Evolutionary conservation across 2,797 vertebrate genomes (phyloP).

Genomic region (Hoplostethus mediterraneus): DNA sequence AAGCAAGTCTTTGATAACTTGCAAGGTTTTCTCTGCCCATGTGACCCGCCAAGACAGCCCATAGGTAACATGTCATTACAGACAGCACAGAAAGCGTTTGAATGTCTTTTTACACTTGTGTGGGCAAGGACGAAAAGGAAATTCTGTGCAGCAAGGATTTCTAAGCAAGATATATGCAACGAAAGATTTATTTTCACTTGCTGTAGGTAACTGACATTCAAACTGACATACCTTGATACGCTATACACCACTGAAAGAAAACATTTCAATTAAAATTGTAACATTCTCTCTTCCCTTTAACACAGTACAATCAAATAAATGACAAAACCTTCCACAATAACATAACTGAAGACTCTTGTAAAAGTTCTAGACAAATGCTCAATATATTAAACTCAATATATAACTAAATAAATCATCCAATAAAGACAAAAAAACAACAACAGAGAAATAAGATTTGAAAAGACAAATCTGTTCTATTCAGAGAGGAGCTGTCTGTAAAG

Average conservation of each 20-base stretch:
- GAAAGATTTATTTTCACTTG: slow-evolving; percentile 4
- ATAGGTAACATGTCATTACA: slow-evolving; percentile 66
- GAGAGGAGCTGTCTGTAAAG: slow-evolving; percentile 28
- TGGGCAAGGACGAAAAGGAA: slow-evolving; percentile 22
- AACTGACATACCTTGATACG: slow-evolving; percentile 27
- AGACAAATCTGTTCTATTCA: slow-evolving; percentile 29
- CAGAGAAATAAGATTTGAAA: neutral
- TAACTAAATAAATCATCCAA: slow-evolving; percentile 9
- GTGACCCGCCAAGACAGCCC: slow-evolving; percentile 44
- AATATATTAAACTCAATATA: slow-evolving; percentile 31
- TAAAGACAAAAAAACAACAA: neutral
- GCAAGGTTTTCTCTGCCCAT: slow-evolving; percentile 26
- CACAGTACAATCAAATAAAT: slow-evolving; percentile 42
- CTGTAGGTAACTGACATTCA: slow-evolving; percentile 19
- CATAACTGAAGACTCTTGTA: slow-evolving; percentile 34
- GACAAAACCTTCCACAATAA: slow-evolving; percentile 45
- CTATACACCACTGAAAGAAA: slow-evolving; percentile 48
- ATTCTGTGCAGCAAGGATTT: slow-evolving; percentile 32
- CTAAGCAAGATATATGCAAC: slow-evolving; percentile 34
- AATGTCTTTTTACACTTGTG: slow-evolving; percentile 49
- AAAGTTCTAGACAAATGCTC: slow-evolving; percentile 39
- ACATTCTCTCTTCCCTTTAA: slow-evolving; percentile 39
- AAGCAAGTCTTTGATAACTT: slow-evolving; percentile 65
- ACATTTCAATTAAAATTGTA: slow-evolving; percentile 41
- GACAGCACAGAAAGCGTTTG: slow-evolving; percentile 49